Percentiles rank a stretch among this genome's conserved stretches.
These are phyloP conservation scores for Phalera bucephala DNA, from an alignment of 2,888 invertebrate genomes.

Conservation along the genomic window DNA sequence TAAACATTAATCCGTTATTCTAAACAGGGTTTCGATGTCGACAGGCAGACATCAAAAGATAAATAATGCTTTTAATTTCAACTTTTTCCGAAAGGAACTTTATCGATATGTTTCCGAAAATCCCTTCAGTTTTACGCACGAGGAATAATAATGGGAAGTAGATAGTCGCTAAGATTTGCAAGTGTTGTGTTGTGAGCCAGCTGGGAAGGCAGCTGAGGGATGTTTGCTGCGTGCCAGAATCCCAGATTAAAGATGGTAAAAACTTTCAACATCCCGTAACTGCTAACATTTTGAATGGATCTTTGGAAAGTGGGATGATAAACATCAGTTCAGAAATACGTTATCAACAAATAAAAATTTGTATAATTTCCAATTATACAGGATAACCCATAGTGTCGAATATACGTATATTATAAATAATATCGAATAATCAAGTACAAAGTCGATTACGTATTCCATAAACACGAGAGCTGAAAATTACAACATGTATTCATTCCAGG, in stretches of 20 bases:
- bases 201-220: conserved; percentile 2
- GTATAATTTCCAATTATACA: no score
- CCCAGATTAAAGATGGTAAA: conserved; percentile 16
- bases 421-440: no score
- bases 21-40: not conserved
- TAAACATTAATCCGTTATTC: no score
- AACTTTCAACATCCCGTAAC: conserved; percentile 13
- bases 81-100: conserved; percentile 17
- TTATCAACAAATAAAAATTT: no score
- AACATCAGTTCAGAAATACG: no score
- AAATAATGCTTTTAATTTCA: conserved; percentile 22
- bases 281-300: not conserved
- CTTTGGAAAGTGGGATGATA: no score
- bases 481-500: no score
- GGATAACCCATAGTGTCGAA: no score
- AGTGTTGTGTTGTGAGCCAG: conserved; percentile 10
- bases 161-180: conserved; percentile 8
- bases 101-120: conserved; percentile 12
- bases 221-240: conserved; percentile 14
- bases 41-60: conserved; percentile 8
- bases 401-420: no score
- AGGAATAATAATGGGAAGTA: conserved; percentile 25
- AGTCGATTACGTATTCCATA: no score
- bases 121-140: conserved; percentile 21
- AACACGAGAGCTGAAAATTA: no score